Percentiles rank a stretch among this genome's conserved stretches.
These are phyloP conservation scores for Aldabrachelys gigantea DNA, from an alignment of 2,113 vertebrate genomes.

Conservation along the genomic window DNA sequence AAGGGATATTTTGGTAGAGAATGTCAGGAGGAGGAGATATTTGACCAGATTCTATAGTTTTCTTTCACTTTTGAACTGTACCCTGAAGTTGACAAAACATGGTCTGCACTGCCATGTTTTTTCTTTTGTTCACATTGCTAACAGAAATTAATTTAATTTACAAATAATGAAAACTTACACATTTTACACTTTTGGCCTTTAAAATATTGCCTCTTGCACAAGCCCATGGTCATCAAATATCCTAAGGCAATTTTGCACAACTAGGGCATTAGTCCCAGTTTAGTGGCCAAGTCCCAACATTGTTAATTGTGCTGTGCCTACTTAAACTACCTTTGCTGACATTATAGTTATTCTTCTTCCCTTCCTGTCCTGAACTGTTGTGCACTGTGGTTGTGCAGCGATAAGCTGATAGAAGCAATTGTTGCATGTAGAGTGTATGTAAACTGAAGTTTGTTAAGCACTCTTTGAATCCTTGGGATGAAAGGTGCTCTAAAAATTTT, in stretches of 20 bases:
- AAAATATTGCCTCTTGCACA: neutral
- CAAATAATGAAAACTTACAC: neutral
- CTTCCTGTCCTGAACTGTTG: neutral
- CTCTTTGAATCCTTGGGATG: neutral
- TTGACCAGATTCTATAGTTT: neutral
- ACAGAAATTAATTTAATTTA: neutral
- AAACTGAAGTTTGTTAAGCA: neutral
- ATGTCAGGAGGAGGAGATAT: neutral
- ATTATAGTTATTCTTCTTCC: neutral
- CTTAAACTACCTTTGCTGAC: neutral
- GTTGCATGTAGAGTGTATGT: neutral
- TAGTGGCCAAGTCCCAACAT: neutral
- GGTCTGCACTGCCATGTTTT: neutral
- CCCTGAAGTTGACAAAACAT: neutral
- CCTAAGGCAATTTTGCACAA: neutral
- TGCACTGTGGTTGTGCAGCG: neutral
- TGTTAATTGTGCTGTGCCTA: neutral
- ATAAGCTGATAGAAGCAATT: neutral
- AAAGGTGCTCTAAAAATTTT: neutral
- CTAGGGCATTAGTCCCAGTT: neutral
- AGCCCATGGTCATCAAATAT: neutral
- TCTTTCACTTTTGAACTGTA: neutral
- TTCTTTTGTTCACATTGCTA: neutral
- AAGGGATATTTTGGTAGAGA: neutral
- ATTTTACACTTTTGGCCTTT: neutral